A percentile compares a stretch with the other conserved stretches of the same genome.
These are phyloP conservation scores for Drosophila pallidifrons DNA, from an alignment of 1,140 invertebrate genomes.

Conservation along the genomic window DNA sequence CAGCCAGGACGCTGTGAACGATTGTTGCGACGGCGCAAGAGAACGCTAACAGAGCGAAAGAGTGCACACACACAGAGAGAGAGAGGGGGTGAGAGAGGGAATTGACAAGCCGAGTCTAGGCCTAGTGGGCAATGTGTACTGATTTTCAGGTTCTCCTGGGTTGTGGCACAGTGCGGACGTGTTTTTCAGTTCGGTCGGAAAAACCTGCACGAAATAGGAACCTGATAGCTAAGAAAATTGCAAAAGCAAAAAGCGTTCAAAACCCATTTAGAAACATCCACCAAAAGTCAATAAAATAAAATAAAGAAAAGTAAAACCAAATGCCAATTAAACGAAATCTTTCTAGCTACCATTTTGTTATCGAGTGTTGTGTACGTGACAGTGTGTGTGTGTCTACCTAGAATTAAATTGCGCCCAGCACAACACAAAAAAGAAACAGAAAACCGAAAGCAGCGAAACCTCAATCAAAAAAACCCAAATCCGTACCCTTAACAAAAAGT, in stretches of 20 bases:
- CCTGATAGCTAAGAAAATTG: slow-evolving; percentile 30
- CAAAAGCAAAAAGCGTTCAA: slow-evolving; percentile 18
- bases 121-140: slow-evolving; percentile 58
- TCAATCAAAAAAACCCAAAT: background rate
- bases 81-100: slow-evolving; percentile 11
- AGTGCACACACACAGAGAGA: background rate
- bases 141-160: slow-evolving; percentile 80
- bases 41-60: slow-evolving; percentile 23
- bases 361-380: slow-evolving; percentile 5
- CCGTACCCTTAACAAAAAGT: slow-evolving; percentile 21
- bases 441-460: background rate
- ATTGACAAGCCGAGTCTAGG: slow-evolving; percentile 38
- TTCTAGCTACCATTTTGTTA: slow-evolving; percentile 2
- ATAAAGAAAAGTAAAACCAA: slow-evolving; percentile 6
- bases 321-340: slow-evolving; percentile 25
- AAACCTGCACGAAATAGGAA: slow-evolving; percentile 50
- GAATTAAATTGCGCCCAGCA: slow-evolving; percentile 1
- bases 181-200: slow-evolving; percentile 54
- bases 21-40: slow-evolving; percentile 61
- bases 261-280: slow-evolving; percentile 12
- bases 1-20: slow-evolving; percentile 39
- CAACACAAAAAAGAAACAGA: background rate
- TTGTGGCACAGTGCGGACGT: slow-evolving; percentile 77
- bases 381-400: slow-evolving; percentile 16
- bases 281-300: slow-evolving; percentile 10